phyloP scores from a whole-genome alignment of 2,888 invertebrate species.

The Andricus quercusramuli region DNA sequence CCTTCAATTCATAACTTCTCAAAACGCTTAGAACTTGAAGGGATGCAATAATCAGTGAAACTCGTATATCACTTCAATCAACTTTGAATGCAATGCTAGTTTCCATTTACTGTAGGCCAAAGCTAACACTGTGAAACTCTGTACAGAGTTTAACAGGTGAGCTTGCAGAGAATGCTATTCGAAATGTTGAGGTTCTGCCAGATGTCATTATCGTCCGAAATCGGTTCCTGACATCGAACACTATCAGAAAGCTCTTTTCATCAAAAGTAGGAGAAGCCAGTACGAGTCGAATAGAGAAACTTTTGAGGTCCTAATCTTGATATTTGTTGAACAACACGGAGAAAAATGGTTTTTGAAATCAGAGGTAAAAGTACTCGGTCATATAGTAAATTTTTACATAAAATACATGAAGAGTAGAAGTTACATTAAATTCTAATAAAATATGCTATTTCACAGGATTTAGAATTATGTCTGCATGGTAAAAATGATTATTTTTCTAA shows the following conservation, averaged over 20 bases:
- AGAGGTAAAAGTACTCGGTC: too few species aligned
- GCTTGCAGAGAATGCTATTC: slow-evolving; percentile 12
- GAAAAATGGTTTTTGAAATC: too few species aligned
- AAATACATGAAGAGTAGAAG: too few species aligned
- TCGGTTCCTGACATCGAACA: background rate
- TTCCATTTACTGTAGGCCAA: slow-evolving; percentile 11
- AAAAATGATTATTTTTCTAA: too few species aligned
- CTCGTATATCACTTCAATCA: slow-evolving; percentile 4
- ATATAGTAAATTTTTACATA: too few species aligned
- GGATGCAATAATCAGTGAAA: slow-evolving; percentile 18
- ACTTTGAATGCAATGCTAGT: slow-evolving; percentile 10
- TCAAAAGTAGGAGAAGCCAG: too few species aligned
- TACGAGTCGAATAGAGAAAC: too few species aligned
- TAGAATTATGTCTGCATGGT: too few species aligned
- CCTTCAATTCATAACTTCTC: background rate
- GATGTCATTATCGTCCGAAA: background rate
- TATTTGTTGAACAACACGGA: too few species aligned
- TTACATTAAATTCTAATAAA: too few species aligned
- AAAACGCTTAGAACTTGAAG: slow-evolving; percentile 5
- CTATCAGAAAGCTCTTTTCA: background rate
- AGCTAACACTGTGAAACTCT: slow-evolving; percentile 20
- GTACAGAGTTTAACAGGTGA: slow-evolving; percentile 15
- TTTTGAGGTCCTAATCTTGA: too few species aligned
- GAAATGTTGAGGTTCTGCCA: slow-evolving; percentile 17
- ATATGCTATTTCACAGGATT: too few species aligned